Percentiles rank a stretch among this genome's conserved stretches.
phyloP scores from a whole-genome alignment of 2,113 vertebrate species.

The Oreocharis arfaki region DNA sequence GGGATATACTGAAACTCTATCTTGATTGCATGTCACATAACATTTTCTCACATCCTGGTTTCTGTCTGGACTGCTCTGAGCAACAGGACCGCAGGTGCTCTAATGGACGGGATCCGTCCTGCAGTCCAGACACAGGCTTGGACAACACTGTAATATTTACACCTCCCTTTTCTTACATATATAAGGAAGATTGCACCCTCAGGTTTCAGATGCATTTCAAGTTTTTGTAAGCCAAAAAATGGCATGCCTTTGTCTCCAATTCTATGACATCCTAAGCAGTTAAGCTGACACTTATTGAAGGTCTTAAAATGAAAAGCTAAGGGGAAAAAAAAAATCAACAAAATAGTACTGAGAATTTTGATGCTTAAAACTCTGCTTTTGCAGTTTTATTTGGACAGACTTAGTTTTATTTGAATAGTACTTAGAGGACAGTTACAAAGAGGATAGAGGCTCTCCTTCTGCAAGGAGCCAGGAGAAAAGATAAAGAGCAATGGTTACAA shows the following conservation, averaged over 20 bases:
- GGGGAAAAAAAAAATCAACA: background rate
- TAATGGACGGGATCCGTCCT: background rate
- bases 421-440: background rate
- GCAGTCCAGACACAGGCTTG: background rate
- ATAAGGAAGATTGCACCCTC: background rate
- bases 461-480: background rate
- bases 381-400: background rate
- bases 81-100: background rate
- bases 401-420: background rate
- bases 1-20: background rate
- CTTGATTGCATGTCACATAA: background rate
- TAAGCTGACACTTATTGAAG: background rate
- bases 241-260: background rate
- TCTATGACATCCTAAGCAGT: background rate
- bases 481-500: background rate
- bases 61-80: background rate
- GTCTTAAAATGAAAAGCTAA: background rate
- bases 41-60: background rate
- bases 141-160: background rate
- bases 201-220: background rate
- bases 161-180: background rate
- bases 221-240: background rate
- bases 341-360: background rate
- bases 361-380: background rate
- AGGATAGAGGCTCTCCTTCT: background rate